Base-by-base conservation (phyloP, 2,113 vertebrate species). In the Malurus cyaneus region DNA sequence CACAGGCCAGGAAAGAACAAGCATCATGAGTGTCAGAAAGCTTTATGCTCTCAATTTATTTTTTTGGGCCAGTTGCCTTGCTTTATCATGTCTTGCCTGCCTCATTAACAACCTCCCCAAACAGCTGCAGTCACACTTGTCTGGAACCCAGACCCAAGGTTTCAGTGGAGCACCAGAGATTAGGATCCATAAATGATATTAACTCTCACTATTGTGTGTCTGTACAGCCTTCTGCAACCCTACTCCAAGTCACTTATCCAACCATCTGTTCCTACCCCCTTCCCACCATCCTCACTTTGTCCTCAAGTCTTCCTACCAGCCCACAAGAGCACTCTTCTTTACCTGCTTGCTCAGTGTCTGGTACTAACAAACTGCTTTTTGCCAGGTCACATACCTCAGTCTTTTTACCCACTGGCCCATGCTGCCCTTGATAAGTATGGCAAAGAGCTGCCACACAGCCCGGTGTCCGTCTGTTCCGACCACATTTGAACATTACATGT, bases 51-150 rank as follows among this genome's bases (percentile, higher is more conserved):
- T 57, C 59, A 26, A 3, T 28, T 59, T 39, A 16, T 24, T 18
- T 65, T 29, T 86, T 72, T 44, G 3, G 8, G 12, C 18, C 28
- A 8, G 16, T 28, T 86, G 69, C 20, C 26, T 76, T 6, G 0
- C 41, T 65, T 73, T 65, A 47, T 20, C 1, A 0, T 24, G 26
- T 53, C 39, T 66, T 2, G 0, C 31, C 41, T 39, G n/a, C 52
- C 47, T 21, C 25, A 74, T 11, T 21, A 65, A 46, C 5, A 65
- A 32, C 5, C 5, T 14, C 28, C 3, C 9, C 25, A 23, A 56
- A 47, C 0, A 4, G 26, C 31, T 70, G 24, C 24, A 46, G 15
- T 62, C 66, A 76, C 34, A 26, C 31, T 14, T 44, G 9, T 5
- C 46, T 65, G 31, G 14, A 72, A 73, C 9, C 18, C 12, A 21